Evolutionary conservation across 2,888 invertebrate genomes (phyloP), one percentile per base, ranked within the genome.

Genomic region (Stenotaenia linearis): DNA sequence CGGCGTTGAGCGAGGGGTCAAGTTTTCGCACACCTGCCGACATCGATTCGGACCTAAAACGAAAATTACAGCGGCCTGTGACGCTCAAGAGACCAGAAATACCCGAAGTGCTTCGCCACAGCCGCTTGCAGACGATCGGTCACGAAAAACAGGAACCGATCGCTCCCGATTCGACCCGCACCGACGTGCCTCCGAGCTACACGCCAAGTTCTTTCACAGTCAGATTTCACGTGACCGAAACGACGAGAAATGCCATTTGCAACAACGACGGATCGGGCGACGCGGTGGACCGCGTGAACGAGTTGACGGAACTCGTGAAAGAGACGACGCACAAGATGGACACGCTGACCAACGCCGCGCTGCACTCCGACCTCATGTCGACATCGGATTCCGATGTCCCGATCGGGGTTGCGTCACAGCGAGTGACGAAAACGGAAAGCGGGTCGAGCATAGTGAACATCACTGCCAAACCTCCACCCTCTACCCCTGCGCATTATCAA

Each of bases 1-100:
- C 18, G 6, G 56, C 10, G 12, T 23, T 56, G 56, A 56, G 56
- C 23, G 56, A 56, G 21, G 56, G 56, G 56, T 56, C 56, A 3
- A 56, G 21, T 56, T 56, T 56, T 21, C 18, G 56, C 15, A 21
- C 12, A 4, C 18, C 56, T n/a, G 12, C 6, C 23, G 91, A 92
- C 86, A 91, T 90, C 85, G 90, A 89, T 84, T 88, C 88, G 82
- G 91, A 90, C 86, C 88, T 90, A 81, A 91, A 90, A 87, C 91
- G 90, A 83, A 90, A 90, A 87, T 87, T 90, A 83, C 91, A 90
- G 87, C 88, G 89, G 82, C 89, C 89, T 75, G 86, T 85, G 4
- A 23, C 79, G 5, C 37, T 79, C 15, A 78, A 78, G 61, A 28
- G 80, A n/a, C 81, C 81, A 23, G 79, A 80, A 74, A 81, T 81